Base-by-base conservation (phyloP, 2,888 invertebrate genomes). In the Ariolimax columbianus region DNA sequence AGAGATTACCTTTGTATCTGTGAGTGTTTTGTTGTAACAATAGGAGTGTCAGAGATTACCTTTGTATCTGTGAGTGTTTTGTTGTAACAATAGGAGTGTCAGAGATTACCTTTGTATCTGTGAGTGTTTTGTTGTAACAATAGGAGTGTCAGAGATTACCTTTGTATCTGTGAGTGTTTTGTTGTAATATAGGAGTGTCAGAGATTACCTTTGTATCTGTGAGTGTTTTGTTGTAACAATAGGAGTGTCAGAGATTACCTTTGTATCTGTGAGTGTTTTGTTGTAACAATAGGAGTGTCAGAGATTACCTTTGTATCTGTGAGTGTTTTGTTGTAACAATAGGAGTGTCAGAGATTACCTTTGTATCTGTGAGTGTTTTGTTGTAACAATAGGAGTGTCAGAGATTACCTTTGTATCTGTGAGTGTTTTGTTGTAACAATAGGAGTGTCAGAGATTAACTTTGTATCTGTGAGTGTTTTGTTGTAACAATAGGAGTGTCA, bases 181-280 rank as follows among this genome's bases (percentile, higher is more conserved):
- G 66, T 66, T 66, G 33, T 66, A 66, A 17, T 9, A 66, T 66
- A 47, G 14, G 47, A 11, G 17, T 30, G 17, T 30, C 66, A 66
- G 9, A 30, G 33, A 75, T 59, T n/a, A 82, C 73, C 63, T 83
- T 83, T 59, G 63, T 47, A 33, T 83, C 79, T 30, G 75, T 11
- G 3, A 47, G 70, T 26, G 72, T 36, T 78, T 78, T 87, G 51
- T 86, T 89, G 82, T 88, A 89, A 88, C 95, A 95, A 89, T 95
- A 95, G 14, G 47, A 11, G 47, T 66, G 66, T 66, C 4, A 30
- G 4, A 26, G 14, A 33, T 66, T 66, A 66, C 66, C 66, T 66
- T 66, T 66, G 66, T 66, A 17, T 66, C 66, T 33, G 30, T 17
- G 7, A 4, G 17, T 7, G 33, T 66, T 6, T 66, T 66, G 30